These are phyloP conservation scores for Orius laevigatus DNA, from an alignment of 1,140 invertebrate species.

Conservation along the genomic window DNA sequence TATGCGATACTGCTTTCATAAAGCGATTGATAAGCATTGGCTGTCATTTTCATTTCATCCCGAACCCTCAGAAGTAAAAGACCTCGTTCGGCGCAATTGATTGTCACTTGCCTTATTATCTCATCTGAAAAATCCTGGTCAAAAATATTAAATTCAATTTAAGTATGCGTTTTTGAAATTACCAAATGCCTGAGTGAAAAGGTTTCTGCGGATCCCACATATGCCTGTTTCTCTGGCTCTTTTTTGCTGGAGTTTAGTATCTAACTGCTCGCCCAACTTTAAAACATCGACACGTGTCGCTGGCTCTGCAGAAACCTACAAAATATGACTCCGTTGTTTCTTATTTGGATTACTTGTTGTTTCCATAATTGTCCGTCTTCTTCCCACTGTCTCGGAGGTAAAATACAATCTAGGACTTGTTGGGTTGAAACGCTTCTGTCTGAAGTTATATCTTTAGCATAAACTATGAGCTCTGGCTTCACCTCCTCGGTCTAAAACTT, in stretches of 20 bases:
- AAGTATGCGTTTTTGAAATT: constrained; percentile 22
- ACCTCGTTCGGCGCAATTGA: constrained; percentile 95
- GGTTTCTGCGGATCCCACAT: constrained; percentile 80
- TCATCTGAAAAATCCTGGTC: constrained; percentile 44
- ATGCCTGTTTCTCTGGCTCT: constrained; percentile 93
- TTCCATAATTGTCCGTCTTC: constrained; percentile 74
- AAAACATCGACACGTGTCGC: constrained; percentile 88
- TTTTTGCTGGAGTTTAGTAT: constrained; percentile 74
- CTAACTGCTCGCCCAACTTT: constrained; percentile 87
- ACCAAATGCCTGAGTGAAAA: constrained; percentile 96
- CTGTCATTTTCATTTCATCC: constrained; percentile 91
- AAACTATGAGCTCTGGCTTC: constrained; percentile 3
- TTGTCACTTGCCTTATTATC: constrained; percentile 84
- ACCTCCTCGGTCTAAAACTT: background rate
- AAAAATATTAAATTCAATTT: background rate
- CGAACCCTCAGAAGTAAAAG: constrained; percentile 76
- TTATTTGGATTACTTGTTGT: constrained; percentile 44
- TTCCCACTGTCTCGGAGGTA: constrained; percentile 90
- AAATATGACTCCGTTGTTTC: too few relatives aligned
- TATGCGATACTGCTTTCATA: constrained; percentile 97
- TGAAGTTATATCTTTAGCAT: constrained; percentile 24
- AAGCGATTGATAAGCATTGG: constrained; percentile 83
- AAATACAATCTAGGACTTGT: constrained; percentile 88
- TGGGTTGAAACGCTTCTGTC: constrained; percentile 61
- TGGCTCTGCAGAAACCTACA: constrained; percentile 34